Conservation (phyloP, 2,797 vertebrate genomes). For the Eospalax fontanierii region DNA sequence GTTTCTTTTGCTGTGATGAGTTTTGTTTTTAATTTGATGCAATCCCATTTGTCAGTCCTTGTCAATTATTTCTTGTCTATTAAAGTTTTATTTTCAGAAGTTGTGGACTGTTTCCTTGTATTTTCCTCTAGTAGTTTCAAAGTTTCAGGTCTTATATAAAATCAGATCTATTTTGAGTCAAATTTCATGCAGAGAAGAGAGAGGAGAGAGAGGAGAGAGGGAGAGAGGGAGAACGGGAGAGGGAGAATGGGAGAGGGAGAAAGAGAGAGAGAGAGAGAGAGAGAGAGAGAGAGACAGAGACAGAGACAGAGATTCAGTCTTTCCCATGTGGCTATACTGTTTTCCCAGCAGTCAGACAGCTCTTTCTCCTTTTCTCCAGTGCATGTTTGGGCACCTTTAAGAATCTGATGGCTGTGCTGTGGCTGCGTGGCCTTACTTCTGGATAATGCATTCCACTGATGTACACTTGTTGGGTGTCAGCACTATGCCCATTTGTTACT, state of each 20-base stretch:
- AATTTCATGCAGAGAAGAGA: not conserved
- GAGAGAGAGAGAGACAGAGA: too few species aligned
- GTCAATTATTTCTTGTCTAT: too few species aligned
- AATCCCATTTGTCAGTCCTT: not conserved
- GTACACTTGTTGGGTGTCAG: not conserved
- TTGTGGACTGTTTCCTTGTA: not conserved
- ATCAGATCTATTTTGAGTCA: not conserved
- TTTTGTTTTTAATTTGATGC: not conserved
- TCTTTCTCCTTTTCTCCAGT: too few species aligned
- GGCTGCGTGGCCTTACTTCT: not conserved
- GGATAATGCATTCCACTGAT: not conserved
- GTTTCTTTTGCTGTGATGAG: not conserved
- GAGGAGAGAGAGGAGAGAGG: too few species aligned
- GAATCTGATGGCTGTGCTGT: not conserved
- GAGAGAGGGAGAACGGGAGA: too few species aligned
- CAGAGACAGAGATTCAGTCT: not conserved
- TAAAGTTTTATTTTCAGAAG: not conserved
- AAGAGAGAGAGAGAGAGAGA: too few species aligned
- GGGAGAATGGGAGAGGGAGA: too few species aligned
- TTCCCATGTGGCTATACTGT: not conserved
- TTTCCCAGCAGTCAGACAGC: not conserved
- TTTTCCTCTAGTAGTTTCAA: not conserved
- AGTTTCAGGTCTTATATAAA: not conserved
- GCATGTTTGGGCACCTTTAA: not conserved
- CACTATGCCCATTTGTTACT: not conserved